Conservation (phyloP, 2,797 vertebrate genomes). For the Catharus ustulatus region DNA sequence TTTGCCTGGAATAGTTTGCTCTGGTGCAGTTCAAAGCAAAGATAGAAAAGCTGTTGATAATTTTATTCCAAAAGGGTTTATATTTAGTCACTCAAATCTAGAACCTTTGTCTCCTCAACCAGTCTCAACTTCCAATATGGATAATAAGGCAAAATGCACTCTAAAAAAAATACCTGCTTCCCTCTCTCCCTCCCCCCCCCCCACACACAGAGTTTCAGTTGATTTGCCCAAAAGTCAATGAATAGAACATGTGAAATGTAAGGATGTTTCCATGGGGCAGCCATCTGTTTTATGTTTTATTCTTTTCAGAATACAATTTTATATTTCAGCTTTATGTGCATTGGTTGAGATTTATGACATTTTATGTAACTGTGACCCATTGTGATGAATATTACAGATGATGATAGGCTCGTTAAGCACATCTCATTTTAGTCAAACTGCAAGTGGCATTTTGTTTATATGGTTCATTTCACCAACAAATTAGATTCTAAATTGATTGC, state of each 20-base stretch:
- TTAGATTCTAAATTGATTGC: constrained; percentile 84
- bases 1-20: background rate
- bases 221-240: constrained; percentile 6
- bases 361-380: constrained; percentile 67
- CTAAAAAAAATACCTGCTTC: background rate
- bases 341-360: constrained; percentile 57
- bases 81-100: background rate
- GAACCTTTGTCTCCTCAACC: background rate
- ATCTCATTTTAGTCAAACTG: constrained; percentile 81
- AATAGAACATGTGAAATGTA: constrained; percentile 10
- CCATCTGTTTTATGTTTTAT: constrained; percentile 63
- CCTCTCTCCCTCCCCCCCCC: rapidly evolving
- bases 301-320: constrained; percentile 30
- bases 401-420: constrained; percentile 80
- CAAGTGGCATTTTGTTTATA: constrained; percentile 82
- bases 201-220: background rate
- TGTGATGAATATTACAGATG: constrained; percentile 69
- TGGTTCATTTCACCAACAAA: constrained; percentile 84
- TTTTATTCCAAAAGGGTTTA: background rate
- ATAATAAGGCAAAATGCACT: background rate
- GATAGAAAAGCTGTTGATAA: background rate
- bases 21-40: background rate
- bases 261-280: constrained; percentile 13
- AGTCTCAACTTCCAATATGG: background rate
- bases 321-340: constrained; percentile 44